phyloP scores from a whole-genome alignment of 2,797 vertebrate species.

The Arremon aurantiirostris region DNA sequence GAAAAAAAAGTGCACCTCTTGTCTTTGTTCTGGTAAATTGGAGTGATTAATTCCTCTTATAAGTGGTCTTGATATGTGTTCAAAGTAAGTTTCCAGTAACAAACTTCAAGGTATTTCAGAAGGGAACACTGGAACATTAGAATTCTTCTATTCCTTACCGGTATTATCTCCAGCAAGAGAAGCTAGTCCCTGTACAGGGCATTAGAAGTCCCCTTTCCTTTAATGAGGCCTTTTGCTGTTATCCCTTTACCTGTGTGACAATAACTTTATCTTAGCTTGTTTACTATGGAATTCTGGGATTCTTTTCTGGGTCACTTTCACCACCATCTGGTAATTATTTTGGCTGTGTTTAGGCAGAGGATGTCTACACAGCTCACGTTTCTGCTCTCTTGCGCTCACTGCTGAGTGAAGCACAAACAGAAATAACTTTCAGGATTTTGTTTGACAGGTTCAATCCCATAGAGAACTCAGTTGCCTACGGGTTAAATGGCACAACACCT shows the following conservation, averaged over 20 bases:
- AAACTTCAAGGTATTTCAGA: neutral
- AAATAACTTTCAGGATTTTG: neutral
- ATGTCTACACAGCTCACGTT: neutral
- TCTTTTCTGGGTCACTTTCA: neutral
- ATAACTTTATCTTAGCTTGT: neutral
- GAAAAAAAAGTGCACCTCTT: neutral
- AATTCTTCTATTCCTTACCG: conserved; percentile 15
- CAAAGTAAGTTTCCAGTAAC: neutral
- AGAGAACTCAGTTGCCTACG: neutral
- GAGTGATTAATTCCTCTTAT: neutral
- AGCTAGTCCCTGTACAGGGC: neutral
- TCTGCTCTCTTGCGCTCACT: neutral
- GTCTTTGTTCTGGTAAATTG: neutral
- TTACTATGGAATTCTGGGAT: neutral
- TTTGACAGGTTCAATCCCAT: neutral
- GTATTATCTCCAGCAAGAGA: neutral
- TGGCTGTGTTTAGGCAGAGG: neutral
- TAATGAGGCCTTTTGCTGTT: neutral
- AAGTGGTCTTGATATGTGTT: neutral
- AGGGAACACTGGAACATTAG: neutral
- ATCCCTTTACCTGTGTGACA: neutral
- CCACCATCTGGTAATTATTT: conserved; percentile 22
- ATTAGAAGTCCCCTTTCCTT: neutral
- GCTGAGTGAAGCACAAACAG: neutral
- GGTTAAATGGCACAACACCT: neutral